A percentile compares a stretch with the other conserved stretches of the same genome.
These are phyloP conservation scores for Spheniscus humboldti DNA, from an alignment of 2,797 vertebrate genomes.

Conservation along the genomic window DNA sequence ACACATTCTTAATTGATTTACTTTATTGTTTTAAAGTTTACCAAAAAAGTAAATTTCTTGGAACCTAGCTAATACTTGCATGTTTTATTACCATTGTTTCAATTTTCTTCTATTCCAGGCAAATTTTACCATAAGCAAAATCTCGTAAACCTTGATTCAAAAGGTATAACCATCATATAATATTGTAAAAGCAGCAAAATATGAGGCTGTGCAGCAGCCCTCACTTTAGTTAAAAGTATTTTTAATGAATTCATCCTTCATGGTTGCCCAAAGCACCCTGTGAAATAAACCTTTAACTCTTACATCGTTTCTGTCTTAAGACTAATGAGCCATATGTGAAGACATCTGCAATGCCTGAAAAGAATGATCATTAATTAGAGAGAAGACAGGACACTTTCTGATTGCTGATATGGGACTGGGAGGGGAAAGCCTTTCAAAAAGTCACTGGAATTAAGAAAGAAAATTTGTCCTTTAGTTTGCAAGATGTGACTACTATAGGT, in stretches of 20 bases:
- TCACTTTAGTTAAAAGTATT: constrained; percentile 70
- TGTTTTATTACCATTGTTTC: constrained; percentile 5
- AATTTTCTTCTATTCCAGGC: not conserved
- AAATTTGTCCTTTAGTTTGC: not conserved
- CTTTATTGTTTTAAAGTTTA: not conserved
- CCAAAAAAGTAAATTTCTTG: not conserved
- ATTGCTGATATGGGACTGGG: not conserved
- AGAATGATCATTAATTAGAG: constrained; percentile 78
- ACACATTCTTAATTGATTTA: not conserved
- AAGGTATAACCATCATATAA: not conserved
- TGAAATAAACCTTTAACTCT: constrained; percentile 80
- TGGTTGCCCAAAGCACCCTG: constrained; percentile 68
- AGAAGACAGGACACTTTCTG: constrained; percentile 70
- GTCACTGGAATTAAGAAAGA: constrained; percentile 57
- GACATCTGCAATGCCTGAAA: constrained; percentile 78
- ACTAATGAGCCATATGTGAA: constrained; percentile 80
- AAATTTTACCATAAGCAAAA: constrained; percentile 36
- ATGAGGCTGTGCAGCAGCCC: constrained; percentile 1
- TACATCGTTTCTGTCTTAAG: constrained; percentile 77
- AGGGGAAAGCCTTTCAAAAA: constrained; percentile 53
- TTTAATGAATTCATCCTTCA: constrained; percentile 79
- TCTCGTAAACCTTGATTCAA: not conserved
- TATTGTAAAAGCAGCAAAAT: not conserved
- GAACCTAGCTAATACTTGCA: not conserved
- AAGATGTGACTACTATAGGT: not conserved